Conservation (phyloP, 2,888 invertebrate genomes). For the Yponomeuta plumbellus region DNA sequence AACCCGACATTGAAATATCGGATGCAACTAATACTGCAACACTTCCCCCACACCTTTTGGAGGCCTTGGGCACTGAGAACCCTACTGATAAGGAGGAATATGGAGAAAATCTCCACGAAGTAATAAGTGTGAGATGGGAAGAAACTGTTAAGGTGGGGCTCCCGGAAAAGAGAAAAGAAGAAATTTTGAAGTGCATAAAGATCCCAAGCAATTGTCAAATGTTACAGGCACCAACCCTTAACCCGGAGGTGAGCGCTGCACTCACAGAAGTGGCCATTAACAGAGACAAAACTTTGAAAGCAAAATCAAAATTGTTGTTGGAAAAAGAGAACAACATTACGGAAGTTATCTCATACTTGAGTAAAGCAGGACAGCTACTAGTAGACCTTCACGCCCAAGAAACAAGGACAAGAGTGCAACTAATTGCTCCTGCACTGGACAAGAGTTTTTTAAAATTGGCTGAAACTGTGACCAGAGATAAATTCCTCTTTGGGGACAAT, state of each 20-base stretch:
- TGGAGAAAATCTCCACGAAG: background rate
- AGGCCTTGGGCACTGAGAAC: background rate
- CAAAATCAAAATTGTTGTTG: background rate
- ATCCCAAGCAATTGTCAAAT: background rate
- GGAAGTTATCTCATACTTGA: too few species aligned
- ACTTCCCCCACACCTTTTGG: background rate
- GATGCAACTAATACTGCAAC: background rate
- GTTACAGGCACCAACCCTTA: background rate
- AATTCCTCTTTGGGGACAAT: too few species aligned
- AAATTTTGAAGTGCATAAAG: background rate
- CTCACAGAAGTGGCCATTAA: slow-evolving; percentile 7
- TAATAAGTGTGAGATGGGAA: background rate
- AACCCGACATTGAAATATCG: background rate
- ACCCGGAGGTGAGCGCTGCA: background rate
- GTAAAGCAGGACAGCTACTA: too few species aligned
- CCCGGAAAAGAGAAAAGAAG: background rate
- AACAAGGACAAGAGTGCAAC: too few species aligned
- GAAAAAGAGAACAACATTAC: too few species aligned
- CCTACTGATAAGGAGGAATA: background rate
- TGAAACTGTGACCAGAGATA: background rate
- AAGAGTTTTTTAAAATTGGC: too few species aligned
- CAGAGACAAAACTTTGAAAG: background rate
- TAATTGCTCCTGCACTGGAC: too few species aligned
- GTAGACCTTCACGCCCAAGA: too few species aligned
- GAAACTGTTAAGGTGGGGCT: slow-evolving; percentile 2